Conservation (phyloP, 2,113 vertebrate genomes). For the Chionodraco myersi region DNA sequence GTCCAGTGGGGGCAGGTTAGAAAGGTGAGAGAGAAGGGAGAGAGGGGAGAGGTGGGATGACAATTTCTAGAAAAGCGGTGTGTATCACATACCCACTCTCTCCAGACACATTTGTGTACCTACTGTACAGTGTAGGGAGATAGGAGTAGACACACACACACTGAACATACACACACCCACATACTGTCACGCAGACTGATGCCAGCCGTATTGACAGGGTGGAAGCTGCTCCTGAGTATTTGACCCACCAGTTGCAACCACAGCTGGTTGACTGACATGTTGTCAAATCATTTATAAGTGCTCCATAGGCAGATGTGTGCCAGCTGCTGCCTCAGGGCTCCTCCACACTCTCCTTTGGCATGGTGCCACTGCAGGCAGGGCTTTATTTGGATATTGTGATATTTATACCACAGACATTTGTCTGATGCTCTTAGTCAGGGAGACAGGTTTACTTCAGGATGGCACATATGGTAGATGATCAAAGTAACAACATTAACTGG, state of each 20-base stretch:
- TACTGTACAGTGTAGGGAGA: neutral
- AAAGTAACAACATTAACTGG: neutral
- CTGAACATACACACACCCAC: neutral
- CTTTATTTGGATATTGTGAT: constrained; percentile 41
- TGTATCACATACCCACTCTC: neutral
- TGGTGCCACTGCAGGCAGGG: neutral
- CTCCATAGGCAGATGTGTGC: constrained; percentile 60
- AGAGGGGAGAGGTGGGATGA: too few relatives aligned
- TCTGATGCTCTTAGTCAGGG: neutral
- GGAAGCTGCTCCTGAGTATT: neutral
- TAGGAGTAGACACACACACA: too few relatives aligned
- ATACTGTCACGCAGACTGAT: neutral
- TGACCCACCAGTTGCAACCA: constrained; percentile 55
- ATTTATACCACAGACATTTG: constrained; percentile 28
- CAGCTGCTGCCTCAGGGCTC: constrained; percentile 54
- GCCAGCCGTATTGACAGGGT: neutral
- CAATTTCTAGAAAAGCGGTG: too few relatives aligned
- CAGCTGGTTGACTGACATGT: constrained; percentile 67
- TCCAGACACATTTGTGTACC: neutral
- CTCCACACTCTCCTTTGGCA: constrained; percentile 19
- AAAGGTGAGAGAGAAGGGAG: too few relatives aligned
- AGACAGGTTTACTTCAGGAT: neutral
- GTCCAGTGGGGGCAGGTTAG: too few relatives aligned
- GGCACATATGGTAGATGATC: neutral
- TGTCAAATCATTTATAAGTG: constrained; percentile 61